A percentile compares a stretch with the other conserved stretches of the same genome.
phyloP scores from a whole-genome alignment of 1,140 invertebrate genomes.

The Ylistrum balloti region DNA sequence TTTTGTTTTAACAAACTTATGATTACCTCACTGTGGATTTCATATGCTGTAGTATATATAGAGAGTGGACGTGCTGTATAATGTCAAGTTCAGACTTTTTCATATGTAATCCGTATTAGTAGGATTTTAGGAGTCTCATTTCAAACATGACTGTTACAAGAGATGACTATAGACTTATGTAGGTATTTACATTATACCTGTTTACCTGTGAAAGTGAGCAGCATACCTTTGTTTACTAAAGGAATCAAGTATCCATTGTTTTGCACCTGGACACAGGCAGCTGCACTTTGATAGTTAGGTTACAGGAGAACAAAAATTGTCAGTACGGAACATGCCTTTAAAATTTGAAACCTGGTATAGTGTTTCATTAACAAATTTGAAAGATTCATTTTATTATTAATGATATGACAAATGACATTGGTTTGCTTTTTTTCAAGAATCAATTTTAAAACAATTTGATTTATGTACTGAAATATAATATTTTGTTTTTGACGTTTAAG shows the following conservation, averaged over 20 bases:
- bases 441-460: too few relatives aligned
- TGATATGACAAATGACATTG: too few relatives aligned
- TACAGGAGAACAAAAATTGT: neutral
- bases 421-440: too few relatives aligned
- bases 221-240: neutral
- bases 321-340: neutral
- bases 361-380: too few relatives aligned
- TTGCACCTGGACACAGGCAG: constrained; percentile 11
- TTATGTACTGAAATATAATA: too few relatives aligned
- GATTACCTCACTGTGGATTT: neutral
- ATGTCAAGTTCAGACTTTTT: neutral
- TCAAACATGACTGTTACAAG: neutral
- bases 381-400: too few relatives aligned
- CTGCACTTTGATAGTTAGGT: constrained; percentile 10
- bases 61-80: neutral
- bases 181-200: neutral
- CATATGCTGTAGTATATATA: neutral
- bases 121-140: neutral
- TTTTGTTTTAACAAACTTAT: neutral
- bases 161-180: neutral
- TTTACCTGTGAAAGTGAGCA: too few relatives aligned
- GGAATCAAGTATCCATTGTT: neutral
- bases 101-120: neutral
- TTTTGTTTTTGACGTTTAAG: too few relatives aligned
- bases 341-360: neutral